phyloP scores from a whole-genome alignment of 2,888 invertebrate species.

The Alloplasta piceator region DNA sequence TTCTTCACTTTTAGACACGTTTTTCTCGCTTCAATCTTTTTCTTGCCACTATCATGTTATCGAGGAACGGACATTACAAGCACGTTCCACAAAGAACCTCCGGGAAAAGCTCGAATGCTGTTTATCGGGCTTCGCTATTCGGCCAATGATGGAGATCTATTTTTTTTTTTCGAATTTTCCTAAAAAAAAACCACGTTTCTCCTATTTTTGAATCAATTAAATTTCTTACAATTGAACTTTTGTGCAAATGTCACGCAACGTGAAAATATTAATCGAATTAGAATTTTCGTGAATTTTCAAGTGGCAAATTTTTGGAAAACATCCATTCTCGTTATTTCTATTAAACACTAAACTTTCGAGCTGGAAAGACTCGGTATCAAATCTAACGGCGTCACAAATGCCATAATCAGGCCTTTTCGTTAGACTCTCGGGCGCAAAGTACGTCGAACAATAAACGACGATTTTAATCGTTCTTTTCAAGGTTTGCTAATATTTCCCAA shows the following conservation, averaged over 20 bases:
- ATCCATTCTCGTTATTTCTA: too few species aligned
- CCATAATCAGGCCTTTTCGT: too few species aligned
- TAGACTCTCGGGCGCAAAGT: too few species aligned
- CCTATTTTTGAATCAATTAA: background rate
- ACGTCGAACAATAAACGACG: too few species aligned
- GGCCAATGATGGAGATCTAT: constrained; percentile 14
- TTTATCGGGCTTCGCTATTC: background rate
- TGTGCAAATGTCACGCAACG: background rate
- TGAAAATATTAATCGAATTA: background rate
- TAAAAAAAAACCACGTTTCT: too few species aligned
- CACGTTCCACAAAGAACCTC: constrained; percentile 40
- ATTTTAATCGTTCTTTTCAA: too few species aligned
- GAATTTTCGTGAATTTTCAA: background rate
- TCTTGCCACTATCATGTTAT: constrained; percentile 37
- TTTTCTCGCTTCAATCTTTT: background rate
- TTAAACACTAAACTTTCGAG: too few species aligned
- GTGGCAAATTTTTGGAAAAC: too few species aligned
- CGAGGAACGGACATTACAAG: constrained; percentile 1
- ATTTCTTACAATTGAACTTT: background rate
- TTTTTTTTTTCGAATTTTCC: background rate
- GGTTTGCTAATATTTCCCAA: too few species aligned
- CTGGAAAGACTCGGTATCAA: too few species aligned
- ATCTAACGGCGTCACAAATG: too few species aligned
- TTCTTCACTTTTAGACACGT: background rate
- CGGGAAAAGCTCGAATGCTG: constrained; percentile 12